A percentile compares a stretch with the other conserved stretches of the same genome.
Conservation (phyloP, 2,888 invertebrate genomes). For the Poecilus cupreus region DNA sequence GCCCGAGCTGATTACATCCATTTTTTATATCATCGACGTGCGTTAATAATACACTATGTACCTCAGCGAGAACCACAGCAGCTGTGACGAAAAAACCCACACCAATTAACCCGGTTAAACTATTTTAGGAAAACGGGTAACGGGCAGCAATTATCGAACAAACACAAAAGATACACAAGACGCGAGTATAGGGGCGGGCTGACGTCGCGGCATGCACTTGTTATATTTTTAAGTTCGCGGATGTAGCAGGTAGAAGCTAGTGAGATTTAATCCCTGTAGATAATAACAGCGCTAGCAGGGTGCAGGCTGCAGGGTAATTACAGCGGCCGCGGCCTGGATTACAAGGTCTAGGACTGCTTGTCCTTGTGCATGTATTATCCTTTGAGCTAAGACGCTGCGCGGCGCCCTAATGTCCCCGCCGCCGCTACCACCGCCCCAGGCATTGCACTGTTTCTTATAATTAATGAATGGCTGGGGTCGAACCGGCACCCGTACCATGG, state of each 20-base stretch:
- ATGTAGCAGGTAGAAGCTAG: not conserved
- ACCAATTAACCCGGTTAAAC: slow-evolving; percentile 7
- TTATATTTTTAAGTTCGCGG: too few relatives aligned
- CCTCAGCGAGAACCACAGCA: not conserved
- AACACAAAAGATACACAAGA: not conserved
- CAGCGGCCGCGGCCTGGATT: slow-evolving; percentile 29
- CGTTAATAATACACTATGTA: slow-evolving; percentile 9
- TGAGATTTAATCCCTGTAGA: not conserved
- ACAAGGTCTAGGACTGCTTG: slow-evolving; percentile 18
- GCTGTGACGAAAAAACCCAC: not conserved
- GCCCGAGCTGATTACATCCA: not conserved
- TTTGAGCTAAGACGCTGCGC: slow-evolving; percentile 13
- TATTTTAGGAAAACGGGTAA: not conserved
- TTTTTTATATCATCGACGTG: slow-evolving; percentile 28
- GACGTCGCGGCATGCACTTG: too few relatives aligned
- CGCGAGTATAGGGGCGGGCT: too few relatives aligned
- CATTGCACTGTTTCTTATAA: slow-evolving; percentile 33
- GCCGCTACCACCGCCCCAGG: not conserved
- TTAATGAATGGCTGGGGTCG: slow-evolving; percentile 27
- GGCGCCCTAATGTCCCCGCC: not conserved
- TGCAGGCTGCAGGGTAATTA: slow-evolving; percentile 31
- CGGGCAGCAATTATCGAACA: slow-evolving; percentile 2
- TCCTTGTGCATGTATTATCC: slow-evolving; percentile 49
- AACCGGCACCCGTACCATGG: not conserved
- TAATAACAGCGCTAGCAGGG: not conserved